Conservation (phyloP, 2,888 invertebrate genomes). For the Chalcis sispes region DNA sequence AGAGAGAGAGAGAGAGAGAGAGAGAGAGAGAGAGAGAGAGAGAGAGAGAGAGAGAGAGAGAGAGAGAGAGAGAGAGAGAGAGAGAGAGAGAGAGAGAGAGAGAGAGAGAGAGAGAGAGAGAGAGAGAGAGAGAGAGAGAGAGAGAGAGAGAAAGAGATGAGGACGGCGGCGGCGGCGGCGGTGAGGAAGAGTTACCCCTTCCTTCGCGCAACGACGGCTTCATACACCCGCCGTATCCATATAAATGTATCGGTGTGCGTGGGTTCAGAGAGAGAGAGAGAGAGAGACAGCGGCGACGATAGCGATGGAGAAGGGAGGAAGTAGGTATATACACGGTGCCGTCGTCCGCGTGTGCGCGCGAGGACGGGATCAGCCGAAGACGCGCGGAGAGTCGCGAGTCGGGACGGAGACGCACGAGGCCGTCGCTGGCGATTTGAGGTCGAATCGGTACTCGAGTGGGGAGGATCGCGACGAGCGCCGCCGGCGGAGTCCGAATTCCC, state of each 20-base stretch:
- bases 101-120: too few relatives aligned
- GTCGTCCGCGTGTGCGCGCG: constrained; percentile 38
- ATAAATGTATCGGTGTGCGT: too few relatives aligned
- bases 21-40: too few relatives aligned
- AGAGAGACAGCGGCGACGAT: constrained; percentile 6
- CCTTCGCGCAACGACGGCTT: too few relatives aligned
- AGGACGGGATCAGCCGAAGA: constrained; percentile 61
- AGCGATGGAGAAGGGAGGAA: neutral
- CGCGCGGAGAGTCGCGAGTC: constrained; percentile 54
- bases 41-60: too few relatives aligned
- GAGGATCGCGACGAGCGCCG: neutral
- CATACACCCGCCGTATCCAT: neutral
- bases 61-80: too few relatives aligned
- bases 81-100: too few relatives aligned
- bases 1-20: too few relatives aligned
- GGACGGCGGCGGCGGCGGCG: too few relatives aligned
- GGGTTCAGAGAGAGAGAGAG: neutral
- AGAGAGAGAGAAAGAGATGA: too few relatives aligned
- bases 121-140: too few relatives aligned
- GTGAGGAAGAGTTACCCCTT: too few relatives aligned
- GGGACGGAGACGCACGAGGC: constrained; percentile 62
- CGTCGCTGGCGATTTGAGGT: constrained; percentile 46
- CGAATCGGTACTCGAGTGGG: constrained; percentile 47
- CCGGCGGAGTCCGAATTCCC: neutral
- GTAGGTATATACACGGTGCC: neutral